Evolutionary conservation across 2,888 invertebrate species (phyloP), one percentile per base, ranked within the genome.

Genomic region (Gnatocerus cornutus): DNA sequence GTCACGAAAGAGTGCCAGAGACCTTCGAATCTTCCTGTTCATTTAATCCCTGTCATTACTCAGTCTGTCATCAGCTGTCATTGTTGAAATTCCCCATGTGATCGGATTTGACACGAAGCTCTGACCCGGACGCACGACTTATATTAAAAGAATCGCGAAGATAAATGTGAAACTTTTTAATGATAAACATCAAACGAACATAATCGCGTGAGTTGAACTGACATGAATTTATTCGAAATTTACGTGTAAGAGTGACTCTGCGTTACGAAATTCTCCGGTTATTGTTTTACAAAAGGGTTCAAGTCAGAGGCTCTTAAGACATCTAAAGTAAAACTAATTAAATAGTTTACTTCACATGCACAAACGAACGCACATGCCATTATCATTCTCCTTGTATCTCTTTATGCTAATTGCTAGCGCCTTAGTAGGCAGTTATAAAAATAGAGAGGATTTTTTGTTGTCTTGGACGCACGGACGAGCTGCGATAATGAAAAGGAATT

Each of bases 331-430:
- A 63, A 63, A 52, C 63, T 63, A 63, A 63, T 63, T 63, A 63
- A 63, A 53, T 53, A 63, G 63, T 63, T 63, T 53, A 33, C 63
- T 63, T 63, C 52, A 53, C 53, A 41, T 52, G 63, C 63, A 53
- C 52, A 62, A 55, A 55, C 41, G 55, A 55, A 55, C 55, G 55
- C 61, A 61, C 37, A 62, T 29, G 58, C 50, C 52, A 53, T 63
- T 63, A 63, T 63, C 63, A 7, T 46, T 41, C 33, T 14, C 41
- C 29, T 8, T 63, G 27, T 29, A 52, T 52, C 52, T 62, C 39
- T 29, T 53, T 63, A 63, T 53, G 63, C 63, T 63, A 63, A 63
- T 63, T 63, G 63, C 43, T 30, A 63, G 53, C 63, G 61, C 48
- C 61, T 21, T 61, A 21, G 48, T 50, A 16, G 48, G 61, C 48